phyloP scores from a whole-genome alignment of 1,140 invertebrate species.

The Grapholita molesta region DNA sequence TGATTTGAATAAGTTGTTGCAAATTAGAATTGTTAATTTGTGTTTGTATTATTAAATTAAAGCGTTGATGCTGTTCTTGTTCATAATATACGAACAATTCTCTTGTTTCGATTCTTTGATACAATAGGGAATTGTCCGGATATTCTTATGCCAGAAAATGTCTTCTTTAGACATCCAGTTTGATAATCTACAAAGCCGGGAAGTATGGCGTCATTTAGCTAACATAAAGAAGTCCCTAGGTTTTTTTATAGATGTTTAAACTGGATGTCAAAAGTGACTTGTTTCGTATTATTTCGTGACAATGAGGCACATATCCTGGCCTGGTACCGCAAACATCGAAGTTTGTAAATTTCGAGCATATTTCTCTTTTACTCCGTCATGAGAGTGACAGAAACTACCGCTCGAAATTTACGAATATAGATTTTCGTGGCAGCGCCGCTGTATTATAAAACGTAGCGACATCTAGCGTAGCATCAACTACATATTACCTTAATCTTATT shows the following conservation, averaged over 20 bases:
- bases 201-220: too few species aligned
- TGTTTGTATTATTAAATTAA: constrained; percentile 72
- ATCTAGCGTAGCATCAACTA: background rate
- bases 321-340: too few species aligned
- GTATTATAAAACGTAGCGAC: constrained; percentile 6
- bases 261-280: background rate
- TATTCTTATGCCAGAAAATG: background rate
- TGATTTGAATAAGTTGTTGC: constrained; percentile 66
- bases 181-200: too few species aligned
- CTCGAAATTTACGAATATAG: too few species aligned
- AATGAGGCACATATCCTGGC: constrained; percentile 26
- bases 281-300: constrained; percentile 6
- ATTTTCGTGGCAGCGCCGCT: too few species aligned
- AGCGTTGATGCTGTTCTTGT: constrained; percentile 44
- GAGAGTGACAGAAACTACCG: too few species aligned
- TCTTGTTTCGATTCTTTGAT: background rate
- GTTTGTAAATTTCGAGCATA: too few species aligned
- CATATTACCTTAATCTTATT: constrained; percentile 36
- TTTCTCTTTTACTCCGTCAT: too few species aligned
- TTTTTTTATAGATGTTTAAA: background rate
- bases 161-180: background rate
- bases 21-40: constrained; percentile 70
- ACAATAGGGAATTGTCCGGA: background rate
- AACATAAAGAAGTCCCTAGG: too few species aligned
- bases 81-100: constrained; percentile 42